These are phyloP conservation scores for Cheilosia variabilis DNA, from an alignment of 2,888 invertebrate species.

Conservation along the genomic window DNA sequence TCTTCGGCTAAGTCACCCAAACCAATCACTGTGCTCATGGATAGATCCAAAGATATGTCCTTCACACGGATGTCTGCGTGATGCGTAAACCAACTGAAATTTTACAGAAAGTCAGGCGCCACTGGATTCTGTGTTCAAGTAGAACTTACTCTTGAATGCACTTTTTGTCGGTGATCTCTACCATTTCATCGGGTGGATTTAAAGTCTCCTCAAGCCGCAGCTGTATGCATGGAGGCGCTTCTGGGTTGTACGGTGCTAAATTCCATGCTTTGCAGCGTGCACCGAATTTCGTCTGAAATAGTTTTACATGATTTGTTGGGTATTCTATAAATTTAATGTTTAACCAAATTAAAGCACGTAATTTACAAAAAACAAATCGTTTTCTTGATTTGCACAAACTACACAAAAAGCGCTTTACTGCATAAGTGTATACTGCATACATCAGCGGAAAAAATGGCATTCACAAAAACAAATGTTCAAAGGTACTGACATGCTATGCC, in stretches of 20 bases:
- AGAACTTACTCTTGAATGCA: constrained; percentile 80
- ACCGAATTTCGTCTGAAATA: constrained; percentile 90
- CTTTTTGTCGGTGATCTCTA: constrained; percentile 80
- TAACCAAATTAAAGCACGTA: constrained; percentile 11
- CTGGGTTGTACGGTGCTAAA: constrained; percentile 86
- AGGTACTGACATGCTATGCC: constrained; percentile 44
- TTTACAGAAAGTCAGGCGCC: background rate
- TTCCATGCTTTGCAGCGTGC: constrained; percentile 93
- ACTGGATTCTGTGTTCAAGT: background rate
- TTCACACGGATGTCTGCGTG: constrained; percentile 87
- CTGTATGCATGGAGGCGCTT: constrained; percentile 85
- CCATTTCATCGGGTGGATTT: constrained; percentile 81
- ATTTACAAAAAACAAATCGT: constrained; percentile 13
- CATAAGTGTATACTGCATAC: constrained; percentile 25
- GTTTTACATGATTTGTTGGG: background rate
- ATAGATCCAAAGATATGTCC: constrained; percentile 88
- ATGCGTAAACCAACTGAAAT: constrained; percentile 81
- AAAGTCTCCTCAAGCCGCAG: constrained; percentile 87
- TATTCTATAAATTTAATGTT: background rate
- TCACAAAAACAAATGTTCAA: constrained; percentile 21
- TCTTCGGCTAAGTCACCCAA: constrained; percentile 94
- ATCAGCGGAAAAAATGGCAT: constrained; percentile 37
- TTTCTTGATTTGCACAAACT: constrained; percentile 22
- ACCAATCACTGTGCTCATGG: constrained; percentile 92
- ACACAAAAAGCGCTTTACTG: constrained; percentile 50